These are phyloP conservation scores for Arctocebus calabarensis DNA, from an alignment of 2,797 vertebrate genomes.

Conservation along the genomic window DNA sequence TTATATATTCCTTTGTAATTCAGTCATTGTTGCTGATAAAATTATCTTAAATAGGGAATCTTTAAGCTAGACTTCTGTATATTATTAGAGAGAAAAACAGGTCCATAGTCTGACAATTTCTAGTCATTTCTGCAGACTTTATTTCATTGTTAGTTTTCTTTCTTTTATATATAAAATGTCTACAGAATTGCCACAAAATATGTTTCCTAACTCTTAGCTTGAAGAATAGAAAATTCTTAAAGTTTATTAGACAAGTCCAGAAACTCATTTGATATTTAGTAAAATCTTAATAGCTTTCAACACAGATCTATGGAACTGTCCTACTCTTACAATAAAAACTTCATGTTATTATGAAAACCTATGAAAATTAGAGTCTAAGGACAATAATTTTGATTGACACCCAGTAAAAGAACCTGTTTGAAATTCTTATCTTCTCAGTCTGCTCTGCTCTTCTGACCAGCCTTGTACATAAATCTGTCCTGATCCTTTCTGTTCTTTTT, in stretches of 20 bases:
- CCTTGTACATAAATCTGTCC: background rate
- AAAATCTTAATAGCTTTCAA: conserved; percentile 50
- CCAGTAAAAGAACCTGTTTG: background rate
- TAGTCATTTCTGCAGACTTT: conserved; percentile 2
- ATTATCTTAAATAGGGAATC: conserved; percentile 29
- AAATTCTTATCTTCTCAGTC: background rate
- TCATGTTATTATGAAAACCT: background rate
- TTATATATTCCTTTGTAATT: conserved; percentile 42
- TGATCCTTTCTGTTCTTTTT: background rate
- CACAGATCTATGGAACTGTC: background rate
- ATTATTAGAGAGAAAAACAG: conserved; percentile 71
- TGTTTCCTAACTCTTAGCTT: conserved; percentile 43
- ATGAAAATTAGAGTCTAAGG: background rate
- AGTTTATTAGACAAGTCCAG: conserved; percentile 59
- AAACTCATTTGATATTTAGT: conserved; percentile 36
- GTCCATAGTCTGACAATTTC: conserved; percentile 28
- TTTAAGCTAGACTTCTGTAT: conserved; percentile 57
- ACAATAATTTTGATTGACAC: background rate
- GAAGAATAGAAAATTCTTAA: conserved; percentile 46
- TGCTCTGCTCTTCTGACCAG: background rate
- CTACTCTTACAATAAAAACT: background rate
- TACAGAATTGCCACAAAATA: conserved; percentile 38
- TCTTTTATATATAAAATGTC: conserved; percentile 55
- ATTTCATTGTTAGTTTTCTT: conserved; percentile 55
- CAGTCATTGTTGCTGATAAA: conserved; percentile 57